Evolutionary conservation across 2,113 vertebrate species (phyloP), one percentile per base, ranked within the genome.

Genomic region (Callocephalon fimbriatum): DNA sequence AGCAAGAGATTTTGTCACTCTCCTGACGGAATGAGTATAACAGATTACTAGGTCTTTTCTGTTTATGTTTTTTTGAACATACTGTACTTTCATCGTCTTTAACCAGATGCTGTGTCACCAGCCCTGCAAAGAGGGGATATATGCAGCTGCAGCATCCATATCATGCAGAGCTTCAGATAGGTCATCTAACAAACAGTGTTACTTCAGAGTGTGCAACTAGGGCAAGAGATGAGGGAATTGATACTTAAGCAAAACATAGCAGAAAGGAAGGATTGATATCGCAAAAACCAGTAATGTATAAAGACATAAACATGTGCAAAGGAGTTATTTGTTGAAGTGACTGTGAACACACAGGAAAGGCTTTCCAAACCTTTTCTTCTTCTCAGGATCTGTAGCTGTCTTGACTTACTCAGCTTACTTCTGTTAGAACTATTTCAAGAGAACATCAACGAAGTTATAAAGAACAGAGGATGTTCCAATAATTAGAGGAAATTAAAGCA

Each of bases 401-500:
- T 37, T 73, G 18, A 37, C 15, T 56, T 70, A 29, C 37, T 42
- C 32, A 85, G 16, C 18, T 31, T 16, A 18, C 6, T 38, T 21
- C 15, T 81, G 10, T 53, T 53, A 70, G 26, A 84, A 29, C 3
- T 38, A 45, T 72, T 63, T 37, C 16, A 31, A 42, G 45, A 68
- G 31, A 42, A 12, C 48, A 77, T 74, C 45, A 73, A 56, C 76
- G 35, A 84, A 89, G 18, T 42, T 67, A 74, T 29, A 80, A 81
- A 89, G 54, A 17, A 73, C 37, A 67, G 87, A 94, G 54, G 35
- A 94, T 84, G 38, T 45, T 78, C 71, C 37, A 87, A 85, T 74
- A 63, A 87, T 67, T 54, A 87, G 61, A 85, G 84, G 73, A 91
- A 94, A 93, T 94, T 85, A 95, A 87, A 29, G 38, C 38, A 93